Evolutionary conservation across 2,113 vertebrate genomes (phyloP).

Genomic region (Nipponia nippon): DNA sequence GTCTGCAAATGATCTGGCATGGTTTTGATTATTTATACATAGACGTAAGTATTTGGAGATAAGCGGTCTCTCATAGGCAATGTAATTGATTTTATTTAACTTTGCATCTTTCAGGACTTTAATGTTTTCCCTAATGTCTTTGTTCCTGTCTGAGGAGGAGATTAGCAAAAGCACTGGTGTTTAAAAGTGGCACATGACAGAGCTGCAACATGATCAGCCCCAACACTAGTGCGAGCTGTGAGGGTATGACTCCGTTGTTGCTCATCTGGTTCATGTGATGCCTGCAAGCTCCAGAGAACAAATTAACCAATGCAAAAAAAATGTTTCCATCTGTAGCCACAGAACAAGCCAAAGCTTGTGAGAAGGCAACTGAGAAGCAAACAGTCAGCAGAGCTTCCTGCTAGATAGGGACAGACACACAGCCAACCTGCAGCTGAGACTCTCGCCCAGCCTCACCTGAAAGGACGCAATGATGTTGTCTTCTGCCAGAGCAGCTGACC

Average conservation of each 20-base stretch:
- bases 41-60: neutral
- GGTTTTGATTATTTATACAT: neutral
- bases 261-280: neutral
- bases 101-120: neutral
- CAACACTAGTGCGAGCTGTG: neutral
- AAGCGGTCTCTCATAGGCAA: neutral
- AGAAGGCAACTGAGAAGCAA: neutral
- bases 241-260: neutral
- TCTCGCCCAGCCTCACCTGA: neutral
- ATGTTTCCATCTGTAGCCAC: neutral
- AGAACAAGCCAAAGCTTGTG: neutral
- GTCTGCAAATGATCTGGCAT: neutral
- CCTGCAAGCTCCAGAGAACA: neutral
- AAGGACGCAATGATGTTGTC: fast-evolving
- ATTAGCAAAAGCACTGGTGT: neutral
- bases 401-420: neutral
- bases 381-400: neutral
- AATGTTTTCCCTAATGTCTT: constrained; percentile 24
- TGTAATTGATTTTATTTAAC: neutral
- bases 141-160: constrained; percentile 24
- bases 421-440: neutral
- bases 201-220: neutral
- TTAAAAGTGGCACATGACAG: neutral
- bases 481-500: neutral
- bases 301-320: neutral